Evolutionary conservation across 2,888 invertebrate genomes (phyloP), one percentile per base, ranked within the genome.

Genomic region (Chloroclysta siterata): DNA sequence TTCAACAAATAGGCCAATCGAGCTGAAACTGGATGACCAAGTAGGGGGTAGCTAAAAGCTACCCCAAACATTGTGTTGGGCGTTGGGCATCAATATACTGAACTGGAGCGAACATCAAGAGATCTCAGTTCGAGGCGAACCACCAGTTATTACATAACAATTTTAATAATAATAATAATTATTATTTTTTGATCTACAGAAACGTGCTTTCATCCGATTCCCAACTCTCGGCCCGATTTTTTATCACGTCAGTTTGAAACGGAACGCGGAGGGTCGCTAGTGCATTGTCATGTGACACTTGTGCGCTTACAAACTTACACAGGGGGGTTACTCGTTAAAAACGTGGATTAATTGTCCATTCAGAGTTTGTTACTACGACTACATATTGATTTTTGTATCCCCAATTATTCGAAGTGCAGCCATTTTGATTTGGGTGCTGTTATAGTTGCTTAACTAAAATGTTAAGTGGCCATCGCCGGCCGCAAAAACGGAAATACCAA

Each of bases 261-360:
- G 82, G 79, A 14, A 15, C 22, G 3, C 77, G 82, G 87, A 85
- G 90, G 90, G 89, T 89, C 84, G 87, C 85, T 86, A 85, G 88
- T 82, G 85, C 85, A 86, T 88, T 90, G 89, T 91, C 85, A 90
- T 88, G 83, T 85, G 90, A 91, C 91, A 92, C 91, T 91, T 89
- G 91, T 89, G 87, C 87, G 84, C 83, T 80, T 79, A 79, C 80
- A 81, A 80, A 79, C 85, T 84, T 80, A 78, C 86, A 83, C 83
- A 79, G 22, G 84, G 86, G 87, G 87, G 82, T 85, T 82, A 56
- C 83, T 87, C 85, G 85, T 87, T 87, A 85, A 82, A 84, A 86
- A 84, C 82, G 76, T 77, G 78, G 76, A 83, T 84, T 87, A 85
- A 88, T 88, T 88, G 83, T 84, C 79, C 81, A 83, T 88, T 86